Evolutionary conservation across 2,797 vertebrate genomes (phyloP), one percentile per base, ranked within the genome.

Genomic region (Ibycter americanus): DNA sequence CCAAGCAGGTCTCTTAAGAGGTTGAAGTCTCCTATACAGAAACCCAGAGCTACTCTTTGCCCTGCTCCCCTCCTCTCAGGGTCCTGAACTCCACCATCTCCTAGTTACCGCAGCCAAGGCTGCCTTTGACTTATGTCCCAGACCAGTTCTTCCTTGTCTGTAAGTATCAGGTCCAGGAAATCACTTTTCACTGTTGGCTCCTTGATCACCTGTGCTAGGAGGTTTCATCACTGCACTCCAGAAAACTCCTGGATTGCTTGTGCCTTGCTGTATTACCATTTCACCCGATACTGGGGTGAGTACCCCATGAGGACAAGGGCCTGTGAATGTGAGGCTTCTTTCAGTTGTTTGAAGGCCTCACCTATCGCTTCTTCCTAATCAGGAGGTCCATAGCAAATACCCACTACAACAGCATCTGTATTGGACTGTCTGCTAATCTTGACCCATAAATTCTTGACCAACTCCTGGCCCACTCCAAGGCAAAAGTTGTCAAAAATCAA

Each of bases 201-300:
- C 32, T 67, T 59, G 31, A 67, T 32, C 62, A 44, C 13, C 32
- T 83, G 44, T 72, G 25, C 32, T 36, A 34, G 63, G 49, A 44
- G 6, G 21, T 29, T 9, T 72, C 52, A 58, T 29, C 47, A 63
- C 38, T 19, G 8, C n/a, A 54, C 58, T 38, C 29, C 12, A 72
- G 68, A 72, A 83, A 8, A 32, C 34, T 71, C 18, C 27, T 32
- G 36, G 32, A 56, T 44, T 62, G 19, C 13, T 63, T 63, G 42
- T 55, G 12, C 49, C 42, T n/a, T 55, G 47, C 34, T 34, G 12
- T 68, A 19, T 61, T 62, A 54, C 15, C 49, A 58, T 79, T 66
- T 38, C 6, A 71, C 8, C 44, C 89, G 22, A 34, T 40, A 40
- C 2, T 0, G 0, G 22, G 25, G 4, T 44, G 47, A 5, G 34